Conservation (phyloP, 2,797 vertebrate species). For the Masticophis lateralis region DNA sequence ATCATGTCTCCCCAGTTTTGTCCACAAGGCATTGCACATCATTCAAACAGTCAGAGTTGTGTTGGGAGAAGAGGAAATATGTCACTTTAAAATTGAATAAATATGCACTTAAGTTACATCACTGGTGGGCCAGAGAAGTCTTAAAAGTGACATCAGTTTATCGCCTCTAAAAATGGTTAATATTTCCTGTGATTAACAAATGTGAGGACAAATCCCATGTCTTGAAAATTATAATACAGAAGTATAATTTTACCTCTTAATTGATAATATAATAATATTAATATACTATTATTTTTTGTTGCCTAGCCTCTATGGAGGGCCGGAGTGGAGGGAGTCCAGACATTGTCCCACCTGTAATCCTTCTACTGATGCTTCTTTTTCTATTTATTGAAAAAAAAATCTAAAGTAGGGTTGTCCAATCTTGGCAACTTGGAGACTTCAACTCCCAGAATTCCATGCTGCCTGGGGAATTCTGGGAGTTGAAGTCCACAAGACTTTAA, state of each 20-base stretch:
- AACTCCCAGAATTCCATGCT: not conserved
- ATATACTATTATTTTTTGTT: not conserved
- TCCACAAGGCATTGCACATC: not conserved
- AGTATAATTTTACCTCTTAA: not conserved
- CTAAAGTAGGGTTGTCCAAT: not conserved
- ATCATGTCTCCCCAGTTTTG: not conserved
- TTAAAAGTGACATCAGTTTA: not conserved
- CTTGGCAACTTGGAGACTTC: not conserved
- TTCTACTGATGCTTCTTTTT: not conserved
- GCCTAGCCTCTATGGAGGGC: not conserved
- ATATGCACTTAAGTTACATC: not conserved
- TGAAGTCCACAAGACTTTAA: not conserved
- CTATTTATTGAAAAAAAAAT: not conserved
- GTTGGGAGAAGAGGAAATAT: not conserved
- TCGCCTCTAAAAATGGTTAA: not conserved
- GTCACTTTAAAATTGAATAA: not conserved
- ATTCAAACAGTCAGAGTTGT: not conserved
- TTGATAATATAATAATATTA: not conserved
- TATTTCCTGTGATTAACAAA: not conserved
- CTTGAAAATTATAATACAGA: not conserved
- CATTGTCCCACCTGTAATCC: not conserved
- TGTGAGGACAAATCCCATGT: not conserved
- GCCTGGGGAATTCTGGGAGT: not conserved
- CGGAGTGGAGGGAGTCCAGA: not conserved
- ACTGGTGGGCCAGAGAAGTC: not conserved